Evolutionary conservation across 2,888 invertebrate species (phyloP).

Genomic region (Thymelicus sylvestris): DNA sequence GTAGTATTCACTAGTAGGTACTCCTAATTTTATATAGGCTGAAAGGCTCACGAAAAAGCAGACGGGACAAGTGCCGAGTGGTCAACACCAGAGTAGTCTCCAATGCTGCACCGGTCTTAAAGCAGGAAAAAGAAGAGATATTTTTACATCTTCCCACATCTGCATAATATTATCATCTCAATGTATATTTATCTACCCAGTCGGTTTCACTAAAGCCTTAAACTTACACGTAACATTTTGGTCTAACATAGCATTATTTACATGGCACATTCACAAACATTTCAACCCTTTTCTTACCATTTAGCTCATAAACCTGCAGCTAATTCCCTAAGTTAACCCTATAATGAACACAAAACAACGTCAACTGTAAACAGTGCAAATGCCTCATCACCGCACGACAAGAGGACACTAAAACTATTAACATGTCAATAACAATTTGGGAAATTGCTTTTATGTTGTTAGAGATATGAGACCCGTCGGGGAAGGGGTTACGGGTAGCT

Average conservation of each 20-base stretch:
- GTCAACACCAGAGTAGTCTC: no score
- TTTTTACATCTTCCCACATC: no score
- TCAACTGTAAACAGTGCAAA: slow-evolving; percentile 36
- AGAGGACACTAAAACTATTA: slow-evolving; percentile 69
- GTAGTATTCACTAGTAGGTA: no score
- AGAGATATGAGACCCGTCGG: slow-evolving; percentile 60
- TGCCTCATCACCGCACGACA: slow-evolving; percentile 46
- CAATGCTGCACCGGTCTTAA: no score
- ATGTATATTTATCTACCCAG: no score
- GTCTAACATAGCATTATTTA: not conserved
- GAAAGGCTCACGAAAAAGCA: no score
- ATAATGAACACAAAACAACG: slow-evolving; percentile 30
- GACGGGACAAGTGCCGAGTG: no score
- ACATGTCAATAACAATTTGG: slow-evolving; percentile 83
- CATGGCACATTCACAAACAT: not conserved
- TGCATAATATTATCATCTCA: no score
- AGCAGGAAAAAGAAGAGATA: no score
- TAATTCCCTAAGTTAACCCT: slow-evolving; percentile 28
- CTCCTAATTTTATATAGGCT: no score
- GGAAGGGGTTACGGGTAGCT: slow-evolving; percentile 72
- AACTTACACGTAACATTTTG: no score
- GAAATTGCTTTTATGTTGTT: slow-evolving; percentile 78
- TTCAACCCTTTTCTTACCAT: slow-evolving; percentile 15
- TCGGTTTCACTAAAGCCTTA: no score
- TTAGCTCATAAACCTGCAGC: slow-evolving; percentile 1